Conservation (phyloP, 35 echinoderm and acorn worm species). For the Diadema setosum region DNA sequence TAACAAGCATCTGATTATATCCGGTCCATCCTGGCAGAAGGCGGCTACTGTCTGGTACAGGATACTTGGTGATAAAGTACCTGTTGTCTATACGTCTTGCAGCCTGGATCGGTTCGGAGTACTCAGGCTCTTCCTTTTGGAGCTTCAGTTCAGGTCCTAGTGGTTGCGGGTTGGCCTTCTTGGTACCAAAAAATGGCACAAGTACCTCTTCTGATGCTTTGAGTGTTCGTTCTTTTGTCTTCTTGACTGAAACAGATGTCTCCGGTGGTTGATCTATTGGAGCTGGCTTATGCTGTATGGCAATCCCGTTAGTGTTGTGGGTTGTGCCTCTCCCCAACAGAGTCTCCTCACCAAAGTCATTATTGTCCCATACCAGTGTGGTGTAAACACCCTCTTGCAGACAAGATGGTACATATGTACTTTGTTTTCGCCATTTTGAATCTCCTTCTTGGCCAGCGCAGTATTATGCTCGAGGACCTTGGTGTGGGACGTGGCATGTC, state of each 20-base stretch:
- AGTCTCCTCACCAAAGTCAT: slow-evolving; percentile 75
- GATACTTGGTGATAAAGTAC: slow-evolving; percentile 6
- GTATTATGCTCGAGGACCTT: slow-evolving; percentile 39
- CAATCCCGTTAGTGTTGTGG: slow-evolving; percentile 65
- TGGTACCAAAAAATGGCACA: not conserved
- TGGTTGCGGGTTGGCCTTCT: not conserved
- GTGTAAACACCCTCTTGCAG: not conserved
- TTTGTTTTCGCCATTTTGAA: not conserved
- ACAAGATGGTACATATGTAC: not conserved
- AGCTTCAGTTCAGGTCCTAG: not conserved
- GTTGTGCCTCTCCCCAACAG: slow-evolving; percentile 67
- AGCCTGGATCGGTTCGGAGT: not conserved
- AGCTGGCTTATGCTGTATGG: slow-evolving; percentile 29
- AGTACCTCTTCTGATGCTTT: not conserved
- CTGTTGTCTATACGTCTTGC: not conserved
- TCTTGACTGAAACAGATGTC: not conserved
- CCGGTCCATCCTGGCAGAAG: slow-evolving; percentile 58
- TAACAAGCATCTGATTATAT: slow-evolving; percentile 18
- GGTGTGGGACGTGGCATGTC: slow-evolving; percentile 22
- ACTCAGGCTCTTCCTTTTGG: not conserved
- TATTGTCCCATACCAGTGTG: slow-evolving; percentile 73
- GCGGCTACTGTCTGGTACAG: not conserved
- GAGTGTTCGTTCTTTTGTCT: not conserved
- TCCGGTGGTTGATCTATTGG: not conserved
- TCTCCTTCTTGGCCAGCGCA: slow-evolving; percentile 28